Evolutionary conservation across 2,113 vertebrate genomes (phyloP).

Genomic region (Rhynchomys soricoides): DNA sequence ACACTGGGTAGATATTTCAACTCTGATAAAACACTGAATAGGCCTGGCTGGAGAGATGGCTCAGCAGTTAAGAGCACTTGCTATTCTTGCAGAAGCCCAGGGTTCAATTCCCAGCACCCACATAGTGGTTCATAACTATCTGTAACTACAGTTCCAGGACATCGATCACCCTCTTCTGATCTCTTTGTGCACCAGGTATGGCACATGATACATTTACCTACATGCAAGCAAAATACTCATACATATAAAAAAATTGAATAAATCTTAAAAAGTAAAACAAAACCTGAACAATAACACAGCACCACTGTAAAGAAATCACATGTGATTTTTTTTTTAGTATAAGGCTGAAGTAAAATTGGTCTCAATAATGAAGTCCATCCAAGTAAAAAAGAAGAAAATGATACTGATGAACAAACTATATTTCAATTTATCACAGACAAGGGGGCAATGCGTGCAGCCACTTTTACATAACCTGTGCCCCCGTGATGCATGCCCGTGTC

Average conservation of each 20-base stretch:
- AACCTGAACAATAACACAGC: not conserved
- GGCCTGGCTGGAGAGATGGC: not conserved
- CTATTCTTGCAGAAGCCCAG: not conserved
- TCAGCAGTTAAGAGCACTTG: not conserved
- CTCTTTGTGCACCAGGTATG: not conserved
- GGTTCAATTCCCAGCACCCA: not conserved
- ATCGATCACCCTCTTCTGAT: not conserved
- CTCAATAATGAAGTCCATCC: not conserved
- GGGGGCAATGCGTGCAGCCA: not conserved
- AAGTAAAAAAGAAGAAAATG: slow-evolving; percentile 43
- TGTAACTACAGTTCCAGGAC: not conserved
- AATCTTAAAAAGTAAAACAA: not conserved
- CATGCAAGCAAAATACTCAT: not conserved
- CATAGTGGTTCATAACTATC: not conserved
- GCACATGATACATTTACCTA: not conserved
- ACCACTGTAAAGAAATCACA: not conserved
- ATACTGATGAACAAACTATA: not conserved
- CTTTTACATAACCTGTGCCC: not conserved
- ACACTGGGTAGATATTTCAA: not conserved
- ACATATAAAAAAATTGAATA: not conserved
- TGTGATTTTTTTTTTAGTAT: slow-evolving; percentile 9
- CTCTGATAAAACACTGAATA: slow-evolving; percentile 29
- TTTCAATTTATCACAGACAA: slow-evolving; percentile 26
- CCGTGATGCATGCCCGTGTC: not conserved
- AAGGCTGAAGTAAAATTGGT: not conserved